phyloP scores from a whole-genome alignment of 2,888 invertebrate species.

The Orthonevra nobilis region DNA sequence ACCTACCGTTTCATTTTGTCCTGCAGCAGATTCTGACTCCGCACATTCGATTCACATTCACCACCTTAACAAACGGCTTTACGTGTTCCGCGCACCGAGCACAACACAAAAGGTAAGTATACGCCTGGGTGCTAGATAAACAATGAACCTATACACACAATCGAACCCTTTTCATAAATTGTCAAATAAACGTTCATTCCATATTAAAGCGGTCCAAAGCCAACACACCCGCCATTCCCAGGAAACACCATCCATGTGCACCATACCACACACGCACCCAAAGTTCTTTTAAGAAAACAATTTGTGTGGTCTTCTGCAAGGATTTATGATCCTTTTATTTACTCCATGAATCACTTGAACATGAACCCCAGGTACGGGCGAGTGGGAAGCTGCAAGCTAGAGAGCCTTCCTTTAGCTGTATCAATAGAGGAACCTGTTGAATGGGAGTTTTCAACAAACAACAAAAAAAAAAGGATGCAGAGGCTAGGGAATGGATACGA shows the following conservation, averaged over 20 bases:
- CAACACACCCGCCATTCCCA: background rate
- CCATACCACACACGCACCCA: conserved; percentile 38
- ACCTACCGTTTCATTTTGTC: background rate
- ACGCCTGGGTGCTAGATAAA: conserved; percentile 52
- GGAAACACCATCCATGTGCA: background rate
- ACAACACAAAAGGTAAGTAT: conserved; percentile 44
- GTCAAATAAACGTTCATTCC: conserved; percentile 58
- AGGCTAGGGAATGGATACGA: no score
- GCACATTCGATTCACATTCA: background rate
- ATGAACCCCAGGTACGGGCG: conserved; percentile 39
- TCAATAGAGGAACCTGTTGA: conserved; percentile 64
- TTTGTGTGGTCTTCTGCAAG: conserved; percentile 68
- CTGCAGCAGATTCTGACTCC: background rate
- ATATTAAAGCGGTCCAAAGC: conserved; percentile 11
- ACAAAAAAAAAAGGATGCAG: conserved; percentile 29
- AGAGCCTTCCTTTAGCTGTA: conserved; percentile 41
- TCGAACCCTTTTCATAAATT: conserved; percentile 69
- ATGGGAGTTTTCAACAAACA: conserved; percentile 49
- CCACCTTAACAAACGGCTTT: conserved; percentile 19
- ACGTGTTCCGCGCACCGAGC: conserved; percentile 1
- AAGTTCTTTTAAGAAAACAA: conserved; percentile 60
- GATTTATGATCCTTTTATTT: conserved; percentile 71
- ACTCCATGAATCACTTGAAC: conserved; percentile 65
- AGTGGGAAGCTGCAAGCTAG: background rate
- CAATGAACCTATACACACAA: conserved; percentile 65